Base-by-base conservation (phyloP, 2,888 invertebrate genomes). In the Eupithecia dodoneata region DNA sequence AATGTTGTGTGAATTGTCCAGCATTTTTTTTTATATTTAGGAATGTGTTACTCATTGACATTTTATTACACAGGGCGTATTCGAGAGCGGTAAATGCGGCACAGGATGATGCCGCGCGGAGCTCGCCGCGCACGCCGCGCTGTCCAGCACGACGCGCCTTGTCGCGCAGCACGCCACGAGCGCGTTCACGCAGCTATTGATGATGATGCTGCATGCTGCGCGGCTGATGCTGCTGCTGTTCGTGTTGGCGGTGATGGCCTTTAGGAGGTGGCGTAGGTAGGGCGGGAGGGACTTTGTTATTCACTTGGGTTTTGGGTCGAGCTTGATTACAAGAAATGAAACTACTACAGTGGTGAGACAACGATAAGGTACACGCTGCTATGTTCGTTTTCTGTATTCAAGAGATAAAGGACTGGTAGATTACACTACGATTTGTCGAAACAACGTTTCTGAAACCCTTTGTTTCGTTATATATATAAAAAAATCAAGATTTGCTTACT, bases 31-130 rank as follows among this genome's bases (percentile, higher is more conserved):
- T 30, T 30, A 30, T 30, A 30, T 30, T 1, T 30, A 30, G 30
- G 30, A 30, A 30, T 30, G 30, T 30, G 30, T 30, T 30, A 30
- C 30, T 30, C 30, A 30, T 30, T 1, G 30, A 30, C 30, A 30
- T 30, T 30, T 59, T 59, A 0, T 9, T 59, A n/a, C 10, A 15
- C 85, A 94, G 93, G 98, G 98, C 85, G 96, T 98, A 86, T 98
- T 98, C 95, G 98, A 98, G 93, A 97, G 97, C 93, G 97, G 98
- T 88, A 98, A 98, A 94, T 97, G 97, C 90, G 98, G 98, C 90
- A 98, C 98, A 87, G 97, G 97, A 94, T 95, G 95, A 95, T 93
- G 89, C 80, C 87, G 83, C 85, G 84, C 87, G 83, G 91, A 90
- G 92, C 91, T 91, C 89, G 94, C 90, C 90, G 83, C 89, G 79